These are phyloP conservation scores for Oligia latruncula DNA, from an alignment of 2,888 invertebrate genomes.

Conservation along the genomic window DNA sequence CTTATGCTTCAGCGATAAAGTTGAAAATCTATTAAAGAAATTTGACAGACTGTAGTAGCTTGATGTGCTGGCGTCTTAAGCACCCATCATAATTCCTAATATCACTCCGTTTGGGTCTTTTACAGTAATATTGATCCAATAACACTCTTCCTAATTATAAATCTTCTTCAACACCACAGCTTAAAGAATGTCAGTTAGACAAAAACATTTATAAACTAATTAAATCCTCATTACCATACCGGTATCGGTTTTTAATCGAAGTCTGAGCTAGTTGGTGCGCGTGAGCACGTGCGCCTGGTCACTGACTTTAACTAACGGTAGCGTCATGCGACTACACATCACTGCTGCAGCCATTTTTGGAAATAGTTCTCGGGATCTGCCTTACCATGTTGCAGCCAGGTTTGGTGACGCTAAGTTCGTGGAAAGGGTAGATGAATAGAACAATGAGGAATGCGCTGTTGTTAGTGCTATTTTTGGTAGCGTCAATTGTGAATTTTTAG, in stretches of 20 bases:
- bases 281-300: constrained; percentile 78
- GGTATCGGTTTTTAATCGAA: constrained; percentile 62
- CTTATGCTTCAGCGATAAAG: no score
- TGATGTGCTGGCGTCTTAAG: not conserved
- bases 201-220: constrained; percentile 56
- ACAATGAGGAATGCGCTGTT: not conserved
- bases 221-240: constrained; percentile 64
- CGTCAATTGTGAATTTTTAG: not conserved
- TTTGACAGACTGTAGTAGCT: no score
- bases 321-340: constrained; percentile 70
- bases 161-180: not conserved
- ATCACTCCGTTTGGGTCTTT: not conserved
- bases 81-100: not conserved
- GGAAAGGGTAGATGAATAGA: not conserved
- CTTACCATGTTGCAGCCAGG: constrained; percentile 1
- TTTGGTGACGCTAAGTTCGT: not conserved
- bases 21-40: no score
- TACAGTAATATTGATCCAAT: not conserved
- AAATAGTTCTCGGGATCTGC: constrained; percentile 49
- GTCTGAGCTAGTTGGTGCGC: constrained; percentile 61
- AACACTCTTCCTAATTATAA: not conserved
- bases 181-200: constrained; percentile 6
- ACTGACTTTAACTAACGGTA: constrained; percentile 83
- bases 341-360: constrained; percentile 65
- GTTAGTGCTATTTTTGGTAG: no score